Percentiles rank a stretch among this genome's conserved stretches.
These are phyloP conservation scores for Pyrgilauda ruficollis DNA, from an alignment of 2,113 vertebrate genomes.

Conservation along the genomic window DNA sequence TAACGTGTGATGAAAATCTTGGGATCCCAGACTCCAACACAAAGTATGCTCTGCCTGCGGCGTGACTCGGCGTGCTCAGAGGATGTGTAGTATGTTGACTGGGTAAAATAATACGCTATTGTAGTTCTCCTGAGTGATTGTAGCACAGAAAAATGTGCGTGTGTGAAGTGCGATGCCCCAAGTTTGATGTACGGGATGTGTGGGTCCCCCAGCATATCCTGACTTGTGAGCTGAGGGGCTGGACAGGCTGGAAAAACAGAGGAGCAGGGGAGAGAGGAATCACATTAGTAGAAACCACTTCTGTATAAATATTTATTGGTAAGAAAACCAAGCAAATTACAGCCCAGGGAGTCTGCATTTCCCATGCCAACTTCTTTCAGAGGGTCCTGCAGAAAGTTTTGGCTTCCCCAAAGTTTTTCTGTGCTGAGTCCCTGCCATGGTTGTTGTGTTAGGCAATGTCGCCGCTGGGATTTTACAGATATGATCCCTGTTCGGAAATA, in stretches of 20 bases:
- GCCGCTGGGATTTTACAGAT: background rate
- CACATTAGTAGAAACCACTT: background rate
- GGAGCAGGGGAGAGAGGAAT: background rate
- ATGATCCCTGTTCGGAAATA: background rate
- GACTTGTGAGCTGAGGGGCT: background rate
- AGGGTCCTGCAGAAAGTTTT: background rate
- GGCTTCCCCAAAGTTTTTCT: background rate
- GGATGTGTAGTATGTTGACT: background rate
- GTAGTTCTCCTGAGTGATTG: slow-evolving; percentile 35
- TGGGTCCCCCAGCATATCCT: background rate
- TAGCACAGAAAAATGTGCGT: slow-evolving; percentile 37
- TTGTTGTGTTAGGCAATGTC: background rate
- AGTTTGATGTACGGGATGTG: background rate
- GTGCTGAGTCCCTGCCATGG: background rate
- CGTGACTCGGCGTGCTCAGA: background rate
- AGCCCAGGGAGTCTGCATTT: background rate
- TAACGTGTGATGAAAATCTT: background rate
- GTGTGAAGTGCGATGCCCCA: background rate
- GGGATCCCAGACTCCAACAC: background rate
- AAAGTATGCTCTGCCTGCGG: background rate
- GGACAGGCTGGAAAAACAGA: background rate
- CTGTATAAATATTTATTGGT: background rate
- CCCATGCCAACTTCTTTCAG: background rate
- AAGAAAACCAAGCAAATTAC: background rate
- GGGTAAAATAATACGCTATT: slow-evolving; percentile 48